These are phyloP conservation scores for Peromyscus melanophrys DNA, from an alignment of 2,797 vertebrate genomes.

Conservation along the genomic window DNA sequence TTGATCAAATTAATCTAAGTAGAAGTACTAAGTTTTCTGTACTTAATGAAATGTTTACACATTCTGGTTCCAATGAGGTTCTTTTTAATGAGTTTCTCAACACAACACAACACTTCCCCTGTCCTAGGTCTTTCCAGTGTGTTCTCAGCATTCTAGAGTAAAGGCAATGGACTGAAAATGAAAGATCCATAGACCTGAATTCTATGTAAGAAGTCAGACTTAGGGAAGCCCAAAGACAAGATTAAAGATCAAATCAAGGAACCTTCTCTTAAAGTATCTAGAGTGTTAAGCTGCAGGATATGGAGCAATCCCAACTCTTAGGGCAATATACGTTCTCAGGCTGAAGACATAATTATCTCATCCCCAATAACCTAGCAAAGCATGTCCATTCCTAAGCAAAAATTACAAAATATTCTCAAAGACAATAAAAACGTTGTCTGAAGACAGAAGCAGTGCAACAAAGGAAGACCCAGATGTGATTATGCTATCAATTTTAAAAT, in stretches of 20 bases:
- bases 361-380: background rate
- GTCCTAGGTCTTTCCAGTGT: background rate
- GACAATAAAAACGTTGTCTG: background rate
- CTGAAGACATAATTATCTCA: background rate
- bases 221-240: background rate
- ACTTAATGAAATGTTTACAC: background rate
- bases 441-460: accelerated
- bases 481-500: background rate
- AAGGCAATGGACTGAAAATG: background rate
- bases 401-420: background rate
- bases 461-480: background rate
- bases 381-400: background rate
- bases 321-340: background rate
- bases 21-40: background rate
- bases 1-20: background rate
- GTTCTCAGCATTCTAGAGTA: background rate
- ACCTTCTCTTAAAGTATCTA: background rate
- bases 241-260: background rate
- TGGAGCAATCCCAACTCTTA: background rate
- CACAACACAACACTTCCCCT: background rate
- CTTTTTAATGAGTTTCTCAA: background rate
- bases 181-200: background rate
- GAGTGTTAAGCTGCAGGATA: background rate
- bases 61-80: background rate
- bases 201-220: background rate